Conservation (phyloP, 2,888 invertebrate genomes). For the Dicroscelio sp. region DNA sequence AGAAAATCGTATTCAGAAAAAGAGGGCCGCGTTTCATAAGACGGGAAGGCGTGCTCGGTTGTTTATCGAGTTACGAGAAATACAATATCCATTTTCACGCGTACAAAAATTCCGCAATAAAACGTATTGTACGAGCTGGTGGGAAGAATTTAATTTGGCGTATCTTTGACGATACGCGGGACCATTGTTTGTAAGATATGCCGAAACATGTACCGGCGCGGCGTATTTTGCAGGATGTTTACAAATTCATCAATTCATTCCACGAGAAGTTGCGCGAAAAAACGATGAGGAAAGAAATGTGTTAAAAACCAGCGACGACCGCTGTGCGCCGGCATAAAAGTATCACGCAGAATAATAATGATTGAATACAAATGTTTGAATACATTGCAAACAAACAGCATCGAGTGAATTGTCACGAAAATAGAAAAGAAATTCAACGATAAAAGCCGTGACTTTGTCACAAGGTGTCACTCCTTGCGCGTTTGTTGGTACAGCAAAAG, state of each 20-base stretch:
- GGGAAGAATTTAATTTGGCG: slow-evolving; percentile 62
- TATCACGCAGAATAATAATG: slow-evolving; percentile 77
- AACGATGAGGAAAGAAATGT: slow-evolving; percentile 27
- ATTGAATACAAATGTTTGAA: slow-evolving; percentile 77
- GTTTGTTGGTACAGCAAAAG: slow-evolving; percentile 66
- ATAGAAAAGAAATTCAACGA: slow-evolving; percentile 69
- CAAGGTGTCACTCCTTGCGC: no score
- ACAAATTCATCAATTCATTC: slow-evolving; percentile 70
- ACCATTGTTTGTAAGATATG: slow-evolving; percentile 58
- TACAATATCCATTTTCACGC: slow-evolving; percentile 27
- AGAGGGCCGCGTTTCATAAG: slow-evolving; percentile 28
- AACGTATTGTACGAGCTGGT: slow-evolving; percentile 39
- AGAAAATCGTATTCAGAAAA: slow-evolving; percentile 47
- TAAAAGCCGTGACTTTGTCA: slow-evolving; percentile 69
- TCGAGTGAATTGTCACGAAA: slow-evolving; percentile 58
- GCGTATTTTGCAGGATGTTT: slow-evolving; percentile 50
- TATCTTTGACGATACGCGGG: slow-evolving; percentile 36
- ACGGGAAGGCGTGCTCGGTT: slow-evolving; percentile 19
- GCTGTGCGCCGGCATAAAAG: slow-evolving; percentile 43
- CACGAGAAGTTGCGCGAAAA: slow-evolving; percentile 51
- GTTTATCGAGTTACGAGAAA: slow-evolving; percentile 44
- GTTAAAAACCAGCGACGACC: slow-evolving; percentile 55
- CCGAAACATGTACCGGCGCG: slow-evolving; percentile 24
- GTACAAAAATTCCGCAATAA: slow-evolving; percentile 36
- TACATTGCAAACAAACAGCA: slow-evolving; percentile 71